phyloP scores from a whole-genome alignment of 2,888 invertebrate species.

The Thereva unica region DNA sequence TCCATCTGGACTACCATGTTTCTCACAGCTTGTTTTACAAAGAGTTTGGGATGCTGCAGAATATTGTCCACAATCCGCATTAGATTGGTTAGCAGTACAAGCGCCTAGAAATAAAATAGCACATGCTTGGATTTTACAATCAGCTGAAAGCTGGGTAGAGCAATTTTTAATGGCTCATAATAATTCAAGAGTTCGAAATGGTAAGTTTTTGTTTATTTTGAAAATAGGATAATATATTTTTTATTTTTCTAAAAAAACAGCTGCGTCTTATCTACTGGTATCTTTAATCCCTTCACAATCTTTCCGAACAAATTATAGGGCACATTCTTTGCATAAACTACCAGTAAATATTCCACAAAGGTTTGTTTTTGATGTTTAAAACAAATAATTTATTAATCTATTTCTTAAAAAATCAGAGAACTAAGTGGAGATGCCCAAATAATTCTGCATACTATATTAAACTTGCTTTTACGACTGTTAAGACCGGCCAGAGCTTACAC shows the following conservation, averaged over 20 bases:
- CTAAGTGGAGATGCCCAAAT: slow-evolving; percentile 64
- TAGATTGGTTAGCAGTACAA: slow-evolving; percentile 89
- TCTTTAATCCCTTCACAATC: slow-evolving; percentile 88
- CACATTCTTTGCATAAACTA: slow-evolving; percentile 59
- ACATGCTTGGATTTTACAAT: slow-evolving; percentile 88
- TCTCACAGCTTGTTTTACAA: slow-evolving; percentile 85
- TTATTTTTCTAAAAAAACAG: slow-evolving; percentile 55
- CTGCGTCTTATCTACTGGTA: slow-evolving; percentile 86
- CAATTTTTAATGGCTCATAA: slow-evolving; percentile 82
- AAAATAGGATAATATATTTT: slow-evolving; percentile 3
- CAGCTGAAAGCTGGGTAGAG: slow-evolving; percentile 91
- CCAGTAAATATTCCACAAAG: slow-evolving; percentile 51
- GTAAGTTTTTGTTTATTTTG: slow-evolving; percentile 55
- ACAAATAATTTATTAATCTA: background rate
- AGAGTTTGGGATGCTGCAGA: slow-evolving; percentile 90
- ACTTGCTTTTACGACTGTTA: slow-evolving; percentile 73
- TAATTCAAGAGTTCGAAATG: slow-evolving; percentile 83
- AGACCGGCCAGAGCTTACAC: slow-evolving; percentile 85
- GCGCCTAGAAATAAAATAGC: slow-evolving; percentile 87
- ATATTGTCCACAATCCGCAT: slow-evolving; percentile 86
- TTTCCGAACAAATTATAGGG: slow-evolving; percentile 85
- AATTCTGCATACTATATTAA: slow-evolving; percentile 71
- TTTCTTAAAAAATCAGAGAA: slow-evolving; percentile 48
- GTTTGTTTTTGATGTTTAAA: slow-evolving; percentile 40
- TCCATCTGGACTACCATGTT: slow-evolving; percentile 83